These are phyloP conservation scores for Lithosia quadra DNA, from an alignment of 2,888 invertebrate genomes.

Conservation along the genomic window DNA sequence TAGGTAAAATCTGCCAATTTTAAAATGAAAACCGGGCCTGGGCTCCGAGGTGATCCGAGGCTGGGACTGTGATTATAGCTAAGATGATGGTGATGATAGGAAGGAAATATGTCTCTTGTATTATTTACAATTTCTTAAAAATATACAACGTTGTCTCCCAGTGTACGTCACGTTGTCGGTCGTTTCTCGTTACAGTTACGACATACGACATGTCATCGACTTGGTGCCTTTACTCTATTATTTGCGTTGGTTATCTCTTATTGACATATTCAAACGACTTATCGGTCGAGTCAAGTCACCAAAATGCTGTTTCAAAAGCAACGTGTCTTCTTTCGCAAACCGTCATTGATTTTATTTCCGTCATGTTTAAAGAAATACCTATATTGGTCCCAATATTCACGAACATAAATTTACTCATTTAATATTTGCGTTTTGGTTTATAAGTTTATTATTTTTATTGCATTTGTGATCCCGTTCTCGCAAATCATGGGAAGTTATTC, in stretches of 20 bases:
- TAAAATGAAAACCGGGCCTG: too few species aligned
- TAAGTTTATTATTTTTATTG: not conserved
- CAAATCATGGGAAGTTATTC: too few species aligned
- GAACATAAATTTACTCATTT: not conserved
- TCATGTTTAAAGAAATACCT: slow-evolving; percentile 31
- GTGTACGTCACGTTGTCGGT: slow-evolving; percentile 8
- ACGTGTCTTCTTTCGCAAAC: slow-evolving; percentile 47
- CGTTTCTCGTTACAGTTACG: slow-evolving; percentile 60
- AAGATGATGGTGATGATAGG: too few species aligned
- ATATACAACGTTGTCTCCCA: slow-evolving; percentile 14
- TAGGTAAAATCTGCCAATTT: too few species aligned
- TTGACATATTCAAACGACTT: slow-evolving; percentile 81
- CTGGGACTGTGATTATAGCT: not conserved
- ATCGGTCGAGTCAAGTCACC: slow-evolving; percentile 75
- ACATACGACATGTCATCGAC: slow-evolving; percentile 68
- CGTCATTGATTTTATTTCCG: slow-evolving; percentile 39
- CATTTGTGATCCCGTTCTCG: too few species aligned
- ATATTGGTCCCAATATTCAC: not conserved
- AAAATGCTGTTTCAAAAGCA: slow-evolving; percentile 60
- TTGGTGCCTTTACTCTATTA: slow-evolving; percentile 69
- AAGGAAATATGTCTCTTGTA: not conserved
- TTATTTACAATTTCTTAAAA: slow-evolving; percentile 7
- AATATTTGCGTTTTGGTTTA: not conserved
- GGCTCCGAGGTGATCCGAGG: too few species aligned
- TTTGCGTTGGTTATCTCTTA: slow-evolving; percentile 80